phyloP scores from a whole-genome alignment of 2,888 invertebrate genomes.

The Agapetus fuscipes region DNA sequence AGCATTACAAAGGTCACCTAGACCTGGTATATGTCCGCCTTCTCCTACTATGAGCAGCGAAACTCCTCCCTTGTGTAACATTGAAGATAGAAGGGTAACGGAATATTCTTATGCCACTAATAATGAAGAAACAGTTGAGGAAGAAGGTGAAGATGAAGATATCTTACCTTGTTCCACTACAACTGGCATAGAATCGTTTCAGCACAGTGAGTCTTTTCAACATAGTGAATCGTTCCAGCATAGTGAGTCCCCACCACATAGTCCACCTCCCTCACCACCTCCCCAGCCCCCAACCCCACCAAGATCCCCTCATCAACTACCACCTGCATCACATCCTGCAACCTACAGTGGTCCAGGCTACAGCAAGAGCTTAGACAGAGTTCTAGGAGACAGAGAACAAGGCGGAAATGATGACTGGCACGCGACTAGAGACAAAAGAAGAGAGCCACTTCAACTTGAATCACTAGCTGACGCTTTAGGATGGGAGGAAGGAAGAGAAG shows the following conservation, averaged over 20 bases:
- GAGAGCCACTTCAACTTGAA: slow-evolving; percentile 46
- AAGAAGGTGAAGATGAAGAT: slow-evolving; percentile 17
- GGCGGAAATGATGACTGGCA: slow-evolving; percentile 11
- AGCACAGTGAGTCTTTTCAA: slow-evolving; percentile 18
- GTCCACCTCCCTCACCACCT: slow-evolving; percentile 16
- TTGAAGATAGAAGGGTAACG: slow-evolving; percentile 5
- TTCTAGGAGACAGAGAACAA: slow-evolving; percentile 57
- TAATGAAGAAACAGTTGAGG: background rate
- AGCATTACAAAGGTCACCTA: slow-evolving; percentile 38
- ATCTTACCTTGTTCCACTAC: slow-evolving; percentile 11
- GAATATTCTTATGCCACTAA: background rate
- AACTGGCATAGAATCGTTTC: slow-evolving; percentile 15
- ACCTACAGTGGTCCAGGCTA: slow-evolving; percentile 37
- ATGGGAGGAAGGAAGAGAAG: slow-evolving; percentile 27
- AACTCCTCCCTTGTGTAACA: slow-evolving; percentile 6
- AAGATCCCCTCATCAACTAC: slow-evolving; percentile 25
- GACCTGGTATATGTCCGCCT: slow-evolving; percentile 32
- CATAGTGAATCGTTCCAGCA: too few species aligned
- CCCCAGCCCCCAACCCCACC: slow-evolving; percentile 36
- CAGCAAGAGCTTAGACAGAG: slow-evolving; percentile 54
- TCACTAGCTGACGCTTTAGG: slow-evolving; percentile 21
- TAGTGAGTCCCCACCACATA: slow-evolving; percentile 17
- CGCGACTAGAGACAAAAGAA: slow-evolving; percentile 36
- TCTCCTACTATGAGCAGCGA: slow-evolving; percentile 26
- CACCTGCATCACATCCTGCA: slow-evolving; percentile 27